These are phyloP conservation scores for Heterocephalus glaber DNA, from an alignment of 2,113 vertebrate genomes.

Conservation along the genomic window DNA sequence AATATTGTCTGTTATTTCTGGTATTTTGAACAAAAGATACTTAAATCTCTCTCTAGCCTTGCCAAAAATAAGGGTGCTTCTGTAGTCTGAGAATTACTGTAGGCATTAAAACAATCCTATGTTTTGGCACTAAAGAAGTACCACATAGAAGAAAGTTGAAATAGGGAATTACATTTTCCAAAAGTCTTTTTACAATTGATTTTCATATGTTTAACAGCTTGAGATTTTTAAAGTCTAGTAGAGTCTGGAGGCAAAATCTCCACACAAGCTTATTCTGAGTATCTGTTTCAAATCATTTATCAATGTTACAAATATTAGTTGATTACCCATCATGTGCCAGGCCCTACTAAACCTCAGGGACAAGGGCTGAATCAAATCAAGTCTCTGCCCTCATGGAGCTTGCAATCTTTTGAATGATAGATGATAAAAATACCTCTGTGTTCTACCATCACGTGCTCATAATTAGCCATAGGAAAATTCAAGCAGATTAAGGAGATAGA, in stretches of 20 bases:
- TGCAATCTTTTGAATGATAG: not conserved
- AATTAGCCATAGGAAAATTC: slow-evolving; percentile 32
- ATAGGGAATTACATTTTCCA: not conserved
- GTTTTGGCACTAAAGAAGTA: slow-evolving; percentile 31
- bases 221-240: not conserved
- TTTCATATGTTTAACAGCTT: not conserved
- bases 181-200: not conserved
- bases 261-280: slow-evolving; percentile 4
- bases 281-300: not conserved
- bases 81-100: not conserved
- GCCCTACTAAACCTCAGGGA: not conserved
- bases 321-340: not conserved
- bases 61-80: slow-evolving; percentile 1
- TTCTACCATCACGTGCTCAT: not conserved
- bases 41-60: not conserved
- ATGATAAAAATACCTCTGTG: not conserved
- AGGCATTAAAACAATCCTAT: not conserved
- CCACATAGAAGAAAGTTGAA: not conserved
- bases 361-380: not conserved
- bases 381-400: not conserved
- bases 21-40: slow-evolving; percentile 29
- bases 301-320: not conserved
- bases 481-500: not conserved
- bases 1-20: not conserved
- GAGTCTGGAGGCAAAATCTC: not conserved